phyloP scores from a whole-genome alignment of 2,797 vertebrate genomes.

The Buceros bicornis region DNA sequence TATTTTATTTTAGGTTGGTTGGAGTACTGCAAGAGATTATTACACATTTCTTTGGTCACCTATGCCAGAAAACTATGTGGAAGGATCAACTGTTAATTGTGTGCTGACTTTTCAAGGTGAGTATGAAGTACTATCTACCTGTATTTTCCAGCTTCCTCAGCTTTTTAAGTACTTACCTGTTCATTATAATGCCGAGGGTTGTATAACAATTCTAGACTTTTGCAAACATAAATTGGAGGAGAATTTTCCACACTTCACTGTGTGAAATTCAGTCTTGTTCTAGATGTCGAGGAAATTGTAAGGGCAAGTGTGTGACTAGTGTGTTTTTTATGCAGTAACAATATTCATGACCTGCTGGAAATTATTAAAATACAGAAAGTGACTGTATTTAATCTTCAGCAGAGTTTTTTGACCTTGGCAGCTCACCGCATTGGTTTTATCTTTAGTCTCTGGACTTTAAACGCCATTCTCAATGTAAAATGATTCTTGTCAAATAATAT shows the following conservation, averaged over 20 bases:
- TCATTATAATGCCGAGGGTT: not conserved
- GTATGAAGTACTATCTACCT: not conserved
- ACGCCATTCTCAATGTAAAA: not conserved
- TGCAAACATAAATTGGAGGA: not conserved
- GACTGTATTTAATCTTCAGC: not conserved
- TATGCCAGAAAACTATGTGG: slow-evolving; percentile 91
- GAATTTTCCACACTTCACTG: not conserved
- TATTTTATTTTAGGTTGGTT: slow-evolving; percentile 89
- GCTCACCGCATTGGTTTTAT: not conserved
- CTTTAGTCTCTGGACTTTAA: not conserved
- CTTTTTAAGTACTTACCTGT: not conserved
- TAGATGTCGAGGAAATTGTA: not conserved
- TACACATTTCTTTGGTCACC: slow-evolving; percentile 99
- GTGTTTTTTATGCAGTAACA: not conserved
- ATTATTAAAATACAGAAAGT: not conserved
- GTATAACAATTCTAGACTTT: not conserved
- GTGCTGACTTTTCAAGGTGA: slow-evolving; percentile 97
- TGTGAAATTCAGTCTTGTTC: not conserved
- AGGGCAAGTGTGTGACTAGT: not conserved
- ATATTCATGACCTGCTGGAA: not conserved
- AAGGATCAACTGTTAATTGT: slow-evolving; percentile 93
- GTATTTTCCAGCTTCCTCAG: not conserved
- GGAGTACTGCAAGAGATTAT: slow-evolving; percentile 99
- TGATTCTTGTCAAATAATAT: not conserved
- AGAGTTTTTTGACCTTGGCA: not conserved